A percentile compares a stretch with the other conserved stretches of the same genome.
phyloP scores from a whole-genome alignment of 53 echinoderm and acorn worm species.

The Paelopatides confundens region DNA sequence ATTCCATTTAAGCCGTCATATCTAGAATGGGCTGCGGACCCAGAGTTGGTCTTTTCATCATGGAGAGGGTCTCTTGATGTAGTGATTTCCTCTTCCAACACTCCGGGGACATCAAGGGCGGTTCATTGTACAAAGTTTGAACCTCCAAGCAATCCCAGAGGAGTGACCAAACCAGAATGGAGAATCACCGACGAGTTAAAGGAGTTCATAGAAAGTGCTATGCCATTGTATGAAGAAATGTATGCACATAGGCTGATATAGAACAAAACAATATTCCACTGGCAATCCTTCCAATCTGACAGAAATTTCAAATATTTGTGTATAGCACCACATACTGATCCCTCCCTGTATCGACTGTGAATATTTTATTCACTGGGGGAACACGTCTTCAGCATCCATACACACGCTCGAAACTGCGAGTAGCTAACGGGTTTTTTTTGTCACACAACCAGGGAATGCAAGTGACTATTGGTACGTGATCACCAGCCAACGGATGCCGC shows the following conservation, averaged over 20 bases:
- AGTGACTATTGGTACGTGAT: no score
- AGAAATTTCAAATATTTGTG: no score
- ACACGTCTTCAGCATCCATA: no score
- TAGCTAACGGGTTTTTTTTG: no score
- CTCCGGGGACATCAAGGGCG: background rate
- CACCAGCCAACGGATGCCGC: no score
- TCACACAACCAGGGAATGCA: no score
- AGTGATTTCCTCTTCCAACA: background rate
- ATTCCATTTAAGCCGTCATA: constrained; percentile 17
- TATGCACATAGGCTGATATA: constrained; percentile 15
- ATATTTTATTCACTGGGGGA: no score
- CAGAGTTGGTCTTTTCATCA: constrained; percentile 6
- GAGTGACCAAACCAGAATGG: constrained; percentile 9
- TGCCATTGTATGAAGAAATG: constrained; percentile 34
- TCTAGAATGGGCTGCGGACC: constrained; percentile 5
- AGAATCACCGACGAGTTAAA: constrained; percentile 10
- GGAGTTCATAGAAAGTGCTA: background rate
- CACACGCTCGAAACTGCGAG: no score
- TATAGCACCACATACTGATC: no score
- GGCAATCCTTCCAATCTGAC: no score
- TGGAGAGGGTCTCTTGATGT: background rate
- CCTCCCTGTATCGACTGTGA: no score
- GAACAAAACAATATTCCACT: no score
- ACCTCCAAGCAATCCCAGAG: background rate
- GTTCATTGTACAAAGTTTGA: constrained; percentile 6